Evolutionary conservation across 2,797 vertebrate species (phyloP).

Genomic region (Pipistrellus kuhlii): DNA sequence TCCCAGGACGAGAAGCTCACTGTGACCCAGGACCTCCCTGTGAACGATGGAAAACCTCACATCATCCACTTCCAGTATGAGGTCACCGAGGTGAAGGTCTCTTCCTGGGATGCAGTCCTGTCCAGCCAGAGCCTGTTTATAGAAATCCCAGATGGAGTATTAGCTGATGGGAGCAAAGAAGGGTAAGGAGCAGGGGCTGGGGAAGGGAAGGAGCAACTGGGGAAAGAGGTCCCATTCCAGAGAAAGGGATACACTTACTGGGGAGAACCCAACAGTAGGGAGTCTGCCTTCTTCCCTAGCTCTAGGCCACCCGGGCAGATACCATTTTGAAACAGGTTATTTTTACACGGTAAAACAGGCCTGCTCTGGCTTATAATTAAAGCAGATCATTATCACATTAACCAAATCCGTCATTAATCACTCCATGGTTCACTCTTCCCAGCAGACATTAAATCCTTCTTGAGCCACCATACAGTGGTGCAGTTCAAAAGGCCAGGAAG

Average conservation of each 20-base stretch:
- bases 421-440: not conserved
- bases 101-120: constrained; percentile 95
- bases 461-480: not conserved
- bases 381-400: constrained; percentile 84
- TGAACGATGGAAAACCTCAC: constrained; percentile 91
- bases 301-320: not conserved
- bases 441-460: constrained; percentile 46
- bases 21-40: constrained; percentile 93
- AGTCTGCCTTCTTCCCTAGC: not conserved
- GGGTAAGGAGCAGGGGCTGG: constrained; percentile 89
- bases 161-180: constrained; percentile 97
- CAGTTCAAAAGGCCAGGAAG: constrained; percentile 25
- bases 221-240: no score
- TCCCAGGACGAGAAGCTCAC: constrained; percentile 95
- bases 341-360: constrained; percentile 83
- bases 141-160: constrained; percentile 94
- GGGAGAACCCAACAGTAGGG: not conserved
- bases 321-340: constrained; percentile 68
- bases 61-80: constrained; percentile 95
- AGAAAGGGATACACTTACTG: not conserved
- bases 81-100: constrained; percentile 93
- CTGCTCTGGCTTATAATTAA: constrained; percentile 81
- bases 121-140: constrained; percentile 94
- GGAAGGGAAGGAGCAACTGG: not conserved
- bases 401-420: constrained; percentile 76